Evolutionary conservation across 2,888 invertebrate genomes (phyloP).

Genomic region (Apocheima hispidaria): DNA sequence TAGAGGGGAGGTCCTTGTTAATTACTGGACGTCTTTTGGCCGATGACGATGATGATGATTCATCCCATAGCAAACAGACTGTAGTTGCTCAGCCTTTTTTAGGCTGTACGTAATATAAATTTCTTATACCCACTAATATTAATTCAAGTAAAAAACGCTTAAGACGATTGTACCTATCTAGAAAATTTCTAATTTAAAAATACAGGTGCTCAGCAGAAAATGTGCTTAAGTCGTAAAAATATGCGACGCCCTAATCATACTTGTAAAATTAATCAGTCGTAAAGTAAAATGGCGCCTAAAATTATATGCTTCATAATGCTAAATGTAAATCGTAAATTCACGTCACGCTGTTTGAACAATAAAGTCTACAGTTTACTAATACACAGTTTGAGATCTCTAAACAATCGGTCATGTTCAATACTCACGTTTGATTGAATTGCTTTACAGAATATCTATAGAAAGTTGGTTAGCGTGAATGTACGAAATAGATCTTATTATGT

Average conservation of each 20-base stretch:
- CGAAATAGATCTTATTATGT: too few relatives aligned
- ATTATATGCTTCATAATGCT: conserved; percentile 49
- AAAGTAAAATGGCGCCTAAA: conserved; percentile 33
- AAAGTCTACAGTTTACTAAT: conserved; percentile 41
- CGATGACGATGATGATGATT: too few relatives aligned
- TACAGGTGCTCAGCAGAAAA: conserved; percentile 5
- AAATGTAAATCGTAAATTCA: conserved; percentile 65
- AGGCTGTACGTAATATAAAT: too few relatives aligned
- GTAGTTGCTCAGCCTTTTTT: too few relatives aligned
- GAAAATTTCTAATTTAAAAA: background rate
- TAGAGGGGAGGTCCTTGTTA: too few relatives aligned
- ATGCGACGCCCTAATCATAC: conserved; percentile 1
- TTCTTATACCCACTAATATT: background rate
- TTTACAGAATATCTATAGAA: too few relatives aligned
- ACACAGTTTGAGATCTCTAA: conserved; percentile 18
- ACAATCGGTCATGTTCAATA: background rate
- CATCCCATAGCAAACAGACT: too few relatives aligned
- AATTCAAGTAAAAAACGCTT: background rate
- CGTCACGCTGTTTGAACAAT: conserved; percentile 58
- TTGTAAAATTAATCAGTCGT: conserved; percentile 26
- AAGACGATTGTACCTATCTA: background rate
- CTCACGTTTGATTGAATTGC: too few relatives aligned
- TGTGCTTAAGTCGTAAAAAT: conserved; percentile 12
- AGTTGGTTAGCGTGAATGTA: too few relatives aligned
- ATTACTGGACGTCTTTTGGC: too few relatives aligned